These are phyloP conservation scores for Glyptemys insculpta DNA, from an alignment of 2,797 vertebrate genomes.

Conservation along the genomic window DNA sequence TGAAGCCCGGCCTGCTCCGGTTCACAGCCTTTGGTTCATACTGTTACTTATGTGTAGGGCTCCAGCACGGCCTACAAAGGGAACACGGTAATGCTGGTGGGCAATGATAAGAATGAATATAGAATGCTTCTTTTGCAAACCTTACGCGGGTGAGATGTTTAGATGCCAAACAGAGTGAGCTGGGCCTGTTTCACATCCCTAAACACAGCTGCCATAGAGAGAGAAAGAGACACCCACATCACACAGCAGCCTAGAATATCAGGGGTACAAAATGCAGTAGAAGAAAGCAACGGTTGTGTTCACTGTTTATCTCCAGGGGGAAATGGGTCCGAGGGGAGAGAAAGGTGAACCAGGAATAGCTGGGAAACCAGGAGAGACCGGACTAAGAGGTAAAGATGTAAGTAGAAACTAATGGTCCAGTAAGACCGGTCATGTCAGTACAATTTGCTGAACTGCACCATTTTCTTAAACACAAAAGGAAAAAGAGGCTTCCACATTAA, in stretches of 20 bases:
- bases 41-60: not conserved
- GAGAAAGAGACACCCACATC: not conserved
- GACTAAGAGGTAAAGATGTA: slow-evolving; percentile 98
- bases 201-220: not conserved
- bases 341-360: slow-evolving; percentile 82
- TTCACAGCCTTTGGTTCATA: not conserved
- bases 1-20: not conserved
- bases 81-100: not conserved
- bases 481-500: not conserved
- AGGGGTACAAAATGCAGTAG: rapidly evolving
- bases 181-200: not conserved
- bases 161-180: not conserved
- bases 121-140: not conserved
- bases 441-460: not conserved
- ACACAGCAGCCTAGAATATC: not conserved
- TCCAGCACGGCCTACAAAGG: not conserved
- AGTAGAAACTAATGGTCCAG: slow-evolving; percentile 82
- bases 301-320: slow-evolving; percentile 82
- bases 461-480: not conserved
- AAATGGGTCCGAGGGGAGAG: slow-evolving; percentile 84
- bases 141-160: not conserved
- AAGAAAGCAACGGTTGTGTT: not conserved
- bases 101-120: not conserved
- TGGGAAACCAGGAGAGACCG: slow-evolving; percentile 85
- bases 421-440: not conserved